Base-by-base conservation (phyloP, 2,113 vertebrate genomes). In the Proteles cristata region DNA sequence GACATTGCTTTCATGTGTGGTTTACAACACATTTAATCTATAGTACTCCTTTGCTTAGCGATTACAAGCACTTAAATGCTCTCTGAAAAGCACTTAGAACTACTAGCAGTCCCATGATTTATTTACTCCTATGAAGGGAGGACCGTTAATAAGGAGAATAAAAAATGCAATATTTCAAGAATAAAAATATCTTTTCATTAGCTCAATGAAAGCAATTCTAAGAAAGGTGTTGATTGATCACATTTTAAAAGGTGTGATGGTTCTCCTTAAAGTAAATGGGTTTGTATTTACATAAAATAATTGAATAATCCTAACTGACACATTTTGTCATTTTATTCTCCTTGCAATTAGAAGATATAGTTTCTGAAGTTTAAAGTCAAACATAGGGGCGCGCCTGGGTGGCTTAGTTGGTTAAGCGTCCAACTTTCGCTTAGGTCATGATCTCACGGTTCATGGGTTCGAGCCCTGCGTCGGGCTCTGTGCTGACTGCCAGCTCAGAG, bases 21-120 rank as follows among this genome's bases (percentile, higher is more conserved):
- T 97, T 97, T 93, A 92, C 28, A 98, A 97, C 96, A 97, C 74
- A 96, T 93, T 98, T 96, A 97, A 97, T 97, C 97, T 98, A 90
- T 33, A 93, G 50, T 48, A 92, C 43, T 95, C 43, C 45, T 83
- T 94, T 84, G 90, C 28, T 98, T 96, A 97, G 79, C 48, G 33
- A 98, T 97, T 97, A 97, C 26, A 97, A 95, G 83, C 66, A 90
- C 74, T 97, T 97, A 98, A 97, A 97, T 48, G 87, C 43, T 96
- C 89, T 97, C 55, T 95, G 39, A 79, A 97, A 98, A 53, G 21
- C 94, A 96, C 90, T 98, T 88, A 97, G 55, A 97, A 96, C 85
- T 65, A 94, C 33, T 31, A 93, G 92, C 7, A 71, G 90, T n/a
- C 43, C 0, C 14, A 31, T 15, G 74, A 96, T 53, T 80, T 93